Base-by-base conservation (phyloP, 2,797 vertebrate species). In the Erethizon dorsatum region DNA sequence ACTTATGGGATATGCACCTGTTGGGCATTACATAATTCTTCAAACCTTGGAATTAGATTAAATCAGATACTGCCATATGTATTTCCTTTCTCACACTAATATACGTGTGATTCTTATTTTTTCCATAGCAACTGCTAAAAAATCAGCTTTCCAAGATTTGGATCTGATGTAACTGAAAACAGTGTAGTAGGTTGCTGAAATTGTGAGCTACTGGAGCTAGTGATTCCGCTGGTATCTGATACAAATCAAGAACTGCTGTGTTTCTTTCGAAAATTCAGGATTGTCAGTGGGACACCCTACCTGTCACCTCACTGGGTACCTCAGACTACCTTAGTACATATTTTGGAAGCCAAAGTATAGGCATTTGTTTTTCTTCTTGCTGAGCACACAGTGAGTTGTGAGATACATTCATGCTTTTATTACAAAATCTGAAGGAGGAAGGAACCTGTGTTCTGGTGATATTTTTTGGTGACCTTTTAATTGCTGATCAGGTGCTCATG, bases 231-330 rank as follows among this genome's bases (percentile, higher is more conserved):
- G 31, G 8, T 82, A 28, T 17, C 31, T 90, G 67, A 78, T 59
- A 50, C 11, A 57, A 87, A 83, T 11, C 82, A 88, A 79, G 37
- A 95, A 82, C 59, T 63, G 18, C 59, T 87, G 22, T 83, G 22
- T 87, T 93, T 83, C 52, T 90, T n/a, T 96, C 87, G 45, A 86
- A 95, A 75, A 89, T 84, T 61, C 56, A 92, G 20, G 41, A 67
- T 69, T 78, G 56, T 28, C 52, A 6, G 0, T 77, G 57, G 31
- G 18, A 92, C 28, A 15, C 26, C 45, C 45, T 71, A 22, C 47
- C 24, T 17, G 4, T 75, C 17, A 91, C 28, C 52, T 83, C 59
- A 59, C 2, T 41, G 4, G 61, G n/a, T 45, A 8, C 59, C 12
- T 28, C n/a, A 65, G 52, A 69, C 13, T 83, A 9, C 31, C 52